Evolutionary conservation across 2,797 vertebrate species (phyloP).

Genomic region (Spheniscus humboldti): DNA sequence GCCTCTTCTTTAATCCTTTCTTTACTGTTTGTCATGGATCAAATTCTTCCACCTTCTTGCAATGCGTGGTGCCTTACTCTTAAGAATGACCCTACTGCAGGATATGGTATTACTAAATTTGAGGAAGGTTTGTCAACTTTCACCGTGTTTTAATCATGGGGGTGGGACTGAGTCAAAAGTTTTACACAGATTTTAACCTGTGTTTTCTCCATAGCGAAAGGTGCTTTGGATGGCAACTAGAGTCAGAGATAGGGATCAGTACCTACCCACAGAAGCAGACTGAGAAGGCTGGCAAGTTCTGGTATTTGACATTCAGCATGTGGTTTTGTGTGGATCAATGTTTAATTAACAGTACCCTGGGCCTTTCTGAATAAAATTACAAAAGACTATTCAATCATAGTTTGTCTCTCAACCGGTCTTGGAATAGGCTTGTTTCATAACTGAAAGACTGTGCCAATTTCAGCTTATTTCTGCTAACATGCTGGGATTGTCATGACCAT

Average conservation of each 20-base stretch:
- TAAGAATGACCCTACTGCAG: neutral
- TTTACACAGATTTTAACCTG: neutral
- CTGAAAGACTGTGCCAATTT: neutral
- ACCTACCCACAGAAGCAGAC: neutral
- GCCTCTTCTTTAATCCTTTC: neutral
- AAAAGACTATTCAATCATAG: neutral
- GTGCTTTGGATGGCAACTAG: neutral
- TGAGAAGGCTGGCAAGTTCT: neutral
- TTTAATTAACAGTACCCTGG: neutral
- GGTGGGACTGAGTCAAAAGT: neutral
- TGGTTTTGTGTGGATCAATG: neutral
- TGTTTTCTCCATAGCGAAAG: neutral
- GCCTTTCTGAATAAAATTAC: neutral
- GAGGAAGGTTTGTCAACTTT: neutral
- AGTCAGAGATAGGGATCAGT: neutral
- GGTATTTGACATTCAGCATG: neutral
- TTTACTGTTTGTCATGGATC: neutral
- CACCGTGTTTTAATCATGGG: neutral
- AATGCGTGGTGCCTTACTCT: neutral
- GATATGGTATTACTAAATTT: neutral
- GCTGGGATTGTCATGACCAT: slow-evolving; percentile 18
- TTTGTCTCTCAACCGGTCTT: neutral
- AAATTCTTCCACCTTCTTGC: neutral
- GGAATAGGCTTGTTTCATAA: neutral
- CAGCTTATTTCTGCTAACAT: slow-evolving; percentile 11